These are phyloP conservation scores for Prunella strophiata DNA, from an alignment of 2,797 vertebrate species.

Conservation along the genomic window DNA sequence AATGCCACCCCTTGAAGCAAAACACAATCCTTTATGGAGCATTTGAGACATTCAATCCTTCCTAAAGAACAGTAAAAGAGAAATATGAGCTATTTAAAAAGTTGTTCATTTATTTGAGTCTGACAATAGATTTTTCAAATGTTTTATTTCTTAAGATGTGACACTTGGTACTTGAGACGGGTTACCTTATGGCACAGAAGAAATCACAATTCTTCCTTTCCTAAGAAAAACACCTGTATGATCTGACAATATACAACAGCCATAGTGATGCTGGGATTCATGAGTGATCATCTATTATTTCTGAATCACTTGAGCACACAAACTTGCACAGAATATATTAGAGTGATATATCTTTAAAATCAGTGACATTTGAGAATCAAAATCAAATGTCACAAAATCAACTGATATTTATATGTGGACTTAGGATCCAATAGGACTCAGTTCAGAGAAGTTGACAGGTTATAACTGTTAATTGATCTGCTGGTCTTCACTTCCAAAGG, in stretches of 20 bases:
- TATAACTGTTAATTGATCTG: not conserved
- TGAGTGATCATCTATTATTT: not conserved
- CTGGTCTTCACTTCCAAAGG: constrained; percentile 34
- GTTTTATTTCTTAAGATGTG: not conserved
- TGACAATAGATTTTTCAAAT: not conserved
- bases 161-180: not conserved
- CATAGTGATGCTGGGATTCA: not conserved
- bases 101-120: not conserved
- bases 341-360: not conserved
- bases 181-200: not conserved
- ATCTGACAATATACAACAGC: not conserved
- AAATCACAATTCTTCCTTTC: not conserved
- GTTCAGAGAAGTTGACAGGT: not conserved
- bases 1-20: not conserved
- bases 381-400: not conserved
- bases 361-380: not conserved
- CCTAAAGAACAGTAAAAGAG: not conserved
- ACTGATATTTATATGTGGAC: not conserved
- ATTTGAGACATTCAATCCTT: not conserved
- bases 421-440: not conserved
- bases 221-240: not conserved
- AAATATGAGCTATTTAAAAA: not conserved
- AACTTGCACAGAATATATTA: not conserved
- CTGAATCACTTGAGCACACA: not conserved
- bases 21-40: not conserved